Percentiles rank a stretch among this genome's conserved stretches.
phyloP scores from a whole-genome alignment of 37 sponge, comb jelly and placozoan species.

The Ianthella basta region DNA sequence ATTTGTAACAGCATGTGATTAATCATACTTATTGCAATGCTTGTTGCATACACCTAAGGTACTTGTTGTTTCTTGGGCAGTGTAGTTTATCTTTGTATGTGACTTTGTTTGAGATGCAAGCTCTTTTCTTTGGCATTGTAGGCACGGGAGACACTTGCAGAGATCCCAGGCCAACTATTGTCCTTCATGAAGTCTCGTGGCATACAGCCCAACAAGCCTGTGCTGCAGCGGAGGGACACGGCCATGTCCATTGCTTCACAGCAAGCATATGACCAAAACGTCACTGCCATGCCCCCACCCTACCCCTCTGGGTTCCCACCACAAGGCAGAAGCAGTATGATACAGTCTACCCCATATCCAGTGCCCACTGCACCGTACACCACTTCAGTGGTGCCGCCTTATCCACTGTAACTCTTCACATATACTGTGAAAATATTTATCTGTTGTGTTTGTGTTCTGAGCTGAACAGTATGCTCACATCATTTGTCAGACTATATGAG shows the following conservation, averaged over 20 bases:
- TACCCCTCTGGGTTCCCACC: not conserved
- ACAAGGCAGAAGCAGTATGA: not conserved
- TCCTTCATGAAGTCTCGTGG: conserved; percentile 68
- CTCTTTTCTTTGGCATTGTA: conserved; percentile 1
- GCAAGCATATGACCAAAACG: not conserved
- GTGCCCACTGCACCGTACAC: too few species aligned
- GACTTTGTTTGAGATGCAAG: too few species aligned
- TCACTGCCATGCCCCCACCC: not conserved
- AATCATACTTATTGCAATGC: too few species aligned
- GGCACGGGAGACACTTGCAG: conserved; percentile 90
- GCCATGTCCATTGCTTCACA: not conserved
- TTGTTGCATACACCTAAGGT: too few species aligned
- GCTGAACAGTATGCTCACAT: not conserved
- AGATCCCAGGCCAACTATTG: conserved; percentile 80
- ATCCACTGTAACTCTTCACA: not conserved
- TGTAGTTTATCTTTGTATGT: too few species aligned
- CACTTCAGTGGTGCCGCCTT: not conserved
- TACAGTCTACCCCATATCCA: too few species aligned
- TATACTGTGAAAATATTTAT: not conserved
- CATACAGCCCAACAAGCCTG: conserved; percentile 80
- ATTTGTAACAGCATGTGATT: not conserved
- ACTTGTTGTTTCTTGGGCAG: too few species aligned
- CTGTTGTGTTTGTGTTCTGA: not conserved
- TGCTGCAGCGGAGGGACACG: conserved; percentile 34
- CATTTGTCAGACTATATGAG: too few species aligned